Conservation (phyloP, 2,113 vertebrate species). For the Nicator chloris region DNA sequence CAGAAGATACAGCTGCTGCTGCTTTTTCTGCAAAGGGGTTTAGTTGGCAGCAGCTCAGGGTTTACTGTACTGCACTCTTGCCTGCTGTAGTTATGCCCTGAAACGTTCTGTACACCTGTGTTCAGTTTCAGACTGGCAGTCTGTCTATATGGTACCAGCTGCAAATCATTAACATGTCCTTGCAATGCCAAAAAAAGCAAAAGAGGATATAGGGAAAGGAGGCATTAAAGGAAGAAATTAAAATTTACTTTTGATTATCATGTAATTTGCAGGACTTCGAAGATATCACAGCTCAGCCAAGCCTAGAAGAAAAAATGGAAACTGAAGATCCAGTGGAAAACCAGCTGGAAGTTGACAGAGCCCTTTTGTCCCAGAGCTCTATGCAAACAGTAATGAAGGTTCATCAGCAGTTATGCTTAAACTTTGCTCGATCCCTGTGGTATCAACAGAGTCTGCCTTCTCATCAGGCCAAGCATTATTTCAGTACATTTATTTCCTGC, state of each 20-base stretch:
- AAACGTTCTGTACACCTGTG: neutral
- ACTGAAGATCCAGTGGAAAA: constrained; percentile 52
- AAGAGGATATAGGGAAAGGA: neutral
- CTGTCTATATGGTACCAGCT: neutral
- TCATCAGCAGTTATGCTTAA: constrained; percentile 85
- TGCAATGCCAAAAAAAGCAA: neutral
- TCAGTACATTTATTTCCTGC: constrained; percentile 85
- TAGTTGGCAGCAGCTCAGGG: neutral
- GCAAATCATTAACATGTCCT: neutral
- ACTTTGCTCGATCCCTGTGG: constrained; percentile 85
- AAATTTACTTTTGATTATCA: neutral
- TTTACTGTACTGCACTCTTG: neutral
- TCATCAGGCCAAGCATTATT: constrained; percentile 76
- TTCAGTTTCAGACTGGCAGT: neutral
- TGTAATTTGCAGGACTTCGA: constrained; percentile 84
- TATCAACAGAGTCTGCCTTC: constrained; percentile 74
- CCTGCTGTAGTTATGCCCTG: neutral
- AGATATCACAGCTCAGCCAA: constrained; percentile 82
- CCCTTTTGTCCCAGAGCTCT: constrained; percentile 73
- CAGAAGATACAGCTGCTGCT: neutral
- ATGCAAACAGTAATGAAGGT: constrained; percentile 81
- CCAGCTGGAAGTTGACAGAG: constrained; percentile 15
- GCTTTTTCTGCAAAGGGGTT: neutral
- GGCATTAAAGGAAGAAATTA: neutral
- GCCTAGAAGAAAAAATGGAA: constrained; percentile 79